Percentiles rank a stretch among this genome's conserved stretches.
These are phyloP conservation scores for Cryptotermes secundus DNA, from an alignment of 1,140 invertebrate species.

Conservation along the genomic window DNA sequence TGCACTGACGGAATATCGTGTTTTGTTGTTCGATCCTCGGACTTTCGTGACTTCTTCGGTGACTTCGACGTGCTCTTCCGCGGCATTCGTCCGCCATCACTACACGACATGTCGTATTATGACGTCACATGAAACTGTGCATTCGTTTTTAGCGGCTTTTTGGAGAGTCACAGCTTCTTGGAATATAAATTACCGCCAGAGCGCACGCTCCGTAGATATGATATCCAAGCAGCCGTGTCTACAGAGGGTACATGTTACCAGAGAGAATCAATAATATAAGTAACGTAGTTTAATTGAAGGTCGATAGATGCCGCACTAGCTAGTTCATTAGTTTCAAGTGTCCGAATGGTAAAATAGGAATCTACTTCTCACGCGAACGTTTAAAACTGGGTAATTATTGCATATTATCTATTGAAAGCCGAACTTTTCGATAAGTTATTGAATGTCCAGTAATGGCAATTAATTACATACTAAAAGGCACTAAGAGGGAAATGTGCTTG, in stretches of 20 bases:
- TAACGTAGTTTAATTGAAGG: not conserved
- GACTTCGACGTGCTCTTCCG: constrained; percentile 51
- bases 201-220: not conserved
- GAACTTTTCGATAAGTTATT: too few species aligned
- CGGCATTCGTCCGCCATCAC: constrained; percentile 53
- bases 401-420: too few species aligned
- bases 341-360: not conserved
- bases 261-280: not conserved
- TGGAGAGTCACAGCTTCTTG: not conserved
- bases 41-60: constrained; percentile 52
- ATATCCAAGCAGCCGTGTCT: not conserved
- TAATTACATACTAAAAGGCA: too few species aligned
- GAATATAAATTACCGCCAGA: not conserved
- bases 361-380: too few species aligned
- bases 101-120: constrained; percentile 49
- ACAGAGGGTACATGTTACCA: not conserved
- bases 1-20: constrained; percentile 67
- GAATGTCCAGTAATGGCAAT: too few species aligned
- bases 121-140: not conserved
- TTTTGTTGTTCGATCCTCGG: constrained; percentile 47
- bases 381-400: too few species aligned
- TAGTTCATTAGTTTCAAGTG: not conserved
- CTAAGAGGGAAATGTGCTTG: too few species aligned
- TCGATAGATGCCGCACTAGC: not conserved
- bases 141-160: constrained; percentile 18